phyloP scores from a whole-genome alignment of 2,113 vertebrate species.

The Hippopotamus amphibius region DNA sequence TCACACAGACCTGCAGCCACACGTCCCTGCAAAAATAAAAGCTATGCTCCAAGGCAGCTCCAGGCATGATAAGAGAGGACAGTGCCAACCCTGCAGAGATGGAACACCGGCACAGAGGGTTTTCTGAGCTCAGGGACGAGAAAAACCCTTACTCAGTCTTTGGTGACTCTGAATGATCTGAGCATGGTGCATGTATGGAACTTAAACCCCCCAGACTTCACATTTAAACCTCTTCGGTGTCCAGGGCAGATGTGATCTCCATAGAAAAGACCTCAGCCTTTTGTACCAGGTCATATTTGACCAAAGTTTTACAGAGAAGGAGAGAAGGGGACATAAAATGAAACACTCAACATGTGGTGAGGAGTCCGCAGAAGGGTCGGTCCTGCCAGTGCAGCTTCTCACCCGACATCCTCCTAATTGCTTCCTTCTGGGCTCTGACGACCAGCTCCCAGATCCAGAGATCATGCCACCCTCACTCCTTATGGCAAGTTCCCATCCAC shows the following conservation, averaged over 20 bases:
- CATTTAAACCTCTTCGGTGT: not conserved
- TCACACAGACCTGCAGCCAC: not conserved
- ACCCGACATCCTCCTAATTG: not conserved
- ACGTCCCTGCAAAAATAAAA: not conserved
- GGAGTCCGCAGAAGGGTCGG: not conserved
- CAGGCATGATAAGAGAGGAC: not conserved
- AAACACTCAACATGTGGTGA: not conserved
- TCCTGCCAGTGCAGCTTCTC: not conserved
- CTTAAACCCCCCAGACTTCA: not conserved
- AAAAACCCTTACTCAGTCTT: not conserved
- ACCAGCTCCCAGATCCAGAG: not conserved
- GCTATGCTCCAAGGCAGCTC: too few relatives aligned
- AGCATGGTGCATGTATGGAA: not conserved
- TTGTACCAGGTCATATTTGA: not conserved
- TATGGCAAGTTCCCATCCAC: not conserved
- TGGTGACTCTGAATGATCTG: not conserved
- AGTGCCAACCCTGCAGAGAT: not conserved
- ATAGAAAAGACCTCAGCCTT: not conserved
- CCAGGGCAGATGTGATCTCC: too few relatives aligned
- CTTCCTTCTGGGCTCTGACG: not conserved
- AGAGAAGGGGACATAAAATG: too few relatives aligned
- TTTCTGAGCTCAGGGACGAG: not conserved
- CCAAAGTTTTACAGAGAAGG: not conserved
- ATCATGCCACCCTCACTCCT: not conserved
- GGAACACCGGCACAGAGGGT: not conserved